phyloP scores from a whole-genome alignment of 2,113 vertebrate species.

The Pygoscelis adeliae region DNA sequence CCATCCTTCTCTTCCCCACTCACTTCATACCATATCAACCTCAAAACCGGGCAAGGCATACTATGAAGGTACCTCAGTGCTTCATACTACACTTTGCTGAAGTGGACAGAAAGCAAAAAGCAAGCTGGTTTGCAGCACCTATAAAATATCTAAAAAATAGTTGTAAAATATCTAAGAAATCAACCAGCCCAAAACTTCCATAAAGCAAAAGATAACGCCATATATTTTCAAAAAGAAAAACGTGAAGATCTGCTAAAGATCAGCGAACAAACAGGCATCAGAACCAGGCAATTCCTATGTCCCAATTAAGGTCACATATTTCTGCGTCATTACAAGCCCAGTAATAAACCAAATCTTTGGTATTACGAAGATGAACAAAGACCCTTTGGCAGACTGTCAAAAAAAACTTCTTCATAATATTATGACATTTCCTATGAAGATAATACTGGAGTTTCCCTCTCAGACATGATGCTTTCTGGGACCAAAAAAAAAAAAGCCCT shows the following conservation, averaged over 20 bases:
- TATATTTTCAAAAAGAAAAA: not conserved
- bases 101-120: not conserved
- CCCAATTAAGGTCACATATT: not conserved
- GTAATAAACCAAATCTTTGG: not conserved
- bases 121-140: not conserved
- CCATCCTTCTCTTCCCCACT: rapidly evolving
- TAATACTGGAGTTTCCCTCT: not conserved
- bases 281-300: not conserved
- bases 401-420: not conserved
- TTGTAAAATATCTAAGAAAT: not conserved
- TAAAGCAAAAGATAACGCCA: not conserved
- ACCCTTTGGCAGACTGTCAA: not conserved
- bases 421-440: not conserved
- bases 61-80: not conserved
- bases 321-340: not conserved
- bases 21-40: not conserved
- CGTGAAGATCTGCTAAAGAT: not conserved
- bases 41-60: not conserved
- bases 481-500: not conserved
- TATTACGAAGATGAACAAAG: not conserved
- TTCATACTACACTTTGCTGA: not conserved
- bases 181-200: not conserved
- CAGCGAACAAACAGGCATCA: not conserved
- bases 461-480: not conserved
- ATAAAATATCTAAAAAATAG: not conserved